Percentiles rank a stretch among this genome's conserved stretches.
phyloP scores from a whole-genome alignment of 2,797 vertebrate species.

The Galagoides demidoff region DNA sequence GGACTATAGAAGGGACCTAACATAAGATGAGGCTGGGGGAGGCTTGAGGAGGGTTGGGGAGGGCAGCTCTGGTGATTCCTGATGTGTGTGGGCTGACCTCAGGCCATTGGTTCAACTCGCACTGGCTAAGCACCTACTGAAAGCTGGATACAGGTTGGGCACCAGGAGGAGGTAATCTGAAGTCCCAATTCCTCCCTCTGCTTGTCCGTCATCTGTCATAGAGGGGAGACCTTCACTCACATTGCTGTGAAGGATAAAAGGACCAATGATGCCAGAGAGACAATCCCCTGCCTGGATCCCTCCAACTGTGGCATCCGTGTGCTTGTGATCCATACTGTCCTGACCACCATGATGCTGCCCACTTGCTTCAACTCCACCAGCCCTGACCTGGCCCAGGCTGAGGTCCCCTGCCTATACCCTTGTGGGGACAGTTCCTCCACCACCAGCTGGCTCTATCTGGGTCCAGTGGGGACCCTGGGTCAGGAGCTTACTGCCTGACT shows the following conservation, averaged over 20 bases:
- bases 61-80: neutral
- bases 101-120: neutral
- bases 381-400: neutral
- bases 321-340: fast-evolving
- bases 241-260: neutral
- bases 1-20: too few species aligned
- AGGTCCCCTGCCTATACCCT: fast-evolving
- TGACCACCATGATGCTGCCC: too few species aligned
- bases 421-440: neutral
- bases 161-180: too few species aligned
- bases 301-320: neutral
- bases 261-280: neutral
- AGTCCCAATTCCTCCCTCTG: neutral
- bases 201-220: fast-evolving
- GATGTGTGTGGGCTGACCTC: fast-evolving
- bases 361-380: fast-evolving
- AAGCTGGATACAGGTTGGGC: neutral
- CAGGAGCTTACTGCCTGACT: neutral
- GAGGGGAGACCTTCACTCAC: neutral
- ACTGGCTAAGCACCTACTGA: neutral
- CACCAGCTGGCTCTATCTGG: fast-evolving
- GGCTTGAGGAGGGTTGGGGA: neutral
- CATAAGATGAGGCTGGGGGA: neutral
- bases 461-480: neutral
- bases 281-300: neutral